Evolutionary conservation across 2,888 invertebrate genomes (phyloP), one percentile per base, ranked within the genome.

Genomic region (Hoplodrina ambigua): DNA sequence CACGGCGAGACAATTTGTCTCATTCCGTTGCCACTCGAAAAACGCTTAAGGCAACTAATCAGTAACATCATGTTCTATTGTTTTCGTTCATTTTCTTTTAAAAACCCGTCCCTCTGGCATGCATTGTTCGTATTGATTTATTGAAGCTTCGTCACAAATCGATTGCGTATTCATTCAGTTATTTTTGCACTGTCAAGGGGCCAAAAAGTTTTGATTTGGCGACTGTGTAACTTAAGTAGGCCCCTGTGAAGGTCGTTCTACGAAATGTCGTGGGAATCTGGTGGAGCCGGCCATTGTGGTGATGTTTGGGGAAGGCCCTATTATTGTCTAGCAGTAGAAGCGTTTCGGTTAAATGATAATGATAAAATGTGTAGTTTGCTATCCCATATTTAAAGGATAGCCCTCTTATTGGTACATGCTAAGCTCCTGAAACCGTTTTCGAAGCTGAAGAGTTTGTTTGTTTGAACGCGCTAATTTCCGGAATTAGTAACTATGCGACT

Each of bases 91-190:
- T 54, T 72, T 65, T 44, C n/a, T 33, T 55, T 50, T 64, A 57
- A 49, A 57, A 44, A 59, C 52, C 37, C 55, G 25, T 17, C 55
- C 55, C 15, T 30, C 19, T 46, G 4, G 13, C n/a, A 59, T 58
- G 30, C 53, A 73, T 67, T 67, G 60, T 74, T 33, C 44, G 17
- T n/a, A 57, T 37, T 71, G 33, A n/a, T 25, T n/a, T 19, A 67
- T 37, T 71, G 33, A n/a, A 25, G 17, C 17, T 59, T 44, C 55
- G 41, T 69, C 54, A 71, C 25, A 19, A 63, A 58, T 15, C 49
- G 41, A 41, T 70, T 54, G 33, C 7, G 30, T 15, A 52, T 15
- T 8, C 44, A n/a, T 49, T 49, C 53, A 49, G 25, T 11, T 33
- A 54, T 44, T 54, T 46, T 66, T 64, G 33, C 15, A 37, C 53